Evolutionary conservation across 2,113 vertebrate species (phyloP).

Genomic region (Uria aalge): DNA sequence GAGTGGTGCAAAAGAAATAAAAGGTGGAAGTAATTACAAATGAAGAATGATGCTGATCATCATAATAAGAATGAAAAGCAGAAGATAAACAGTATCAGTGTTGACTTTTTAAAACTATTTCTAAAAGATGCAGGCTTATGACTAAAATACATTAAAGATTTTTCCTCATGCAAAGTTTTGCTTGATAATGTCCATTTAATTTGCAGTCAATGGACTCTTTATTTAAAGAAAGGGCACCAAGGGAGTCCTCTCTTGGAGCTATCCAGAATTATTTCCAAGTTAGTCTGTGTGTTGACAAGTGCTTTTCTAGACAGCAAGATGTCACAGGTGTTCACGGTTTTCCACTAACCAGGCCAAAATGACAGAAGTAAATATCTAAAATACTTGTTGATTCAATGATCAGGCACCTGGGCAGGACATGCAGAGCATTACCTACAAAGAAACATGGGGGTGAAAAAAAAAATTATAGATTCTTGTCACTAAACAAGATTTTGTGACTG

Average conservation of each 20-base stretch:
- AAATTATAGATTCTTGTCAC: neutral
- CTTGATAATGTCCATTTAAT: neutral
- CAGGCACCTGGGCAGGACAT: neutral
- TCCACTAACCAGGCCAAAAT: neutral
- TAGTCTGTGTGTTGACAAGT: neutral
- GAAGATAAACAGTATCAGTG: neutral
- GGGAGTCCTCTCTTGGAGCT: neutral
- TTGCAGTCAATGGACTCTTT: neutral
- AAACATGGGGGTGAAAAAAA: neutral
- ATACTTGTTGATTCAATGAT: neutral
- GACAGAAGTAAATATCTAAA: neutral
- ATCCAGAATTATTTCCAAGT: neutral
- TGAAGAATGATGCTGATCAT: neutral
- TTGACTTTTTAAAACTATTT: neutral
- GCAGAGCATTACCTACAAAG: neutral
- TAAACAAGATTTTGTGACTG: neutral
- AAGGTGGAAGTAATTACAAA: neutral
- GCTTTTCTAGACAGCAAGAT: neutral
- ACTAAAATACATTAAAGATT: neutral
- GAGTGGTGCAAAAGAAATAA: neutral
- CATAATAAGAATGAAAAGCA: neutral
- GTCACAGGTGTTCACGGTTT: neutral
- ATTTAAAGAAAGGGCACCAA: neutral
- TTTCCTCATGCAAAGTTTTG: neutral
- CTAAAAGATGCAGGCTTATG: neutral